Conservation (phyloP, 2,888 invertebrate genomes). For the Meteorus colon region DNA sequence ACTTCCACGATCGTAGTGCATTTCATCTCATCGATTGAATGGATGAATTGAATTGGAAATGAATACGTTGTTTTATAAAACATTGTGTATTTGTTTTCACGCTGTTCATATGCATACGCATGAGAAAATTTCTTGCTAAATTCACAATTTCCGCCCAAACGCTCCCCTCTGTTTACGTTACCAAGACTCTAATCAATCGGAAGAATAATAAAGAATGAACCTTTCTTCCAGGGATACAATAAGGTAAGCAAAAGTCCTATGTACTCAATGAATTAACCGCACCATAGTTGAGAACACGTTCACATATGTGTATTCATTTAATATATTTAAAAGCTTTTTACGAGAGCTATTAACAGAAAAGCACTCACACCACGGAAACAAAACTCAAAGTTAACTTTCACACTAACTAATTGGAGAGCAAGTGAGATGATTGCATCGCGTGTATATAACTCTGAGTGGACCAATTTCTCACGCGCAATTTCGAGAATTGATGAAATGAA, state of each 20-base stretch:
- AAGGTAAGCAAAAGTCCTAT: neutral
- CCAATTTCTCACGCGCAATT: neutral
- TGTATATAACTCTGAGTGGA: neutral
- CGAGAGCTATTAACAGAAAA: neutral
- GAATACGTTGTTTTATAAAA: neutral
- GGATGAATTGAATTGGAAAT: neutral
- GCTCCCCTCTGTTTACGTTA: no score
- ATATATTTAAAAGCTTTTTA: conserved; percentile 9
- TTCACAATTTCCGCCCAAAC: no score
- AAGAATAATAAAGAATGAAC: neutral
- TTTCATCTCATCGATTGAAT: no score
- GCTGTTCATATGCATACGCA: neutral
- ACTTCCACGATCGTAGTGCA: no score
- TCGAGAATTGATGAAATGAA: neutral
- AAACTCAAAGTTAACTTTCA: neutral
- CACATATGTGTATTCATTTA: neutral
- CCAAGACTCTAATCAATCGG: no score
- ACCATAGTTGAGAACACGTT: neutral
- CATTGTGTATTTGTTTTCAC: neutral
- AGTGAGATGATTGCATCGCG: neutral
- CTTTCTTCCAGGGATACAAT: neutral
- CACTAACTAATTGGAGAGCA: neutral
- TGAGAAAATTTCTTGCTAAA: no score
- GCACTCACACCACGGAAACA: neutral
- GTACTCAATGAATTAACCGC: neutral